Evolutionary conservation across 53 echinoderm and acorn worm species (phyloP).

Genomic region (Henricia sp.): DNA sequence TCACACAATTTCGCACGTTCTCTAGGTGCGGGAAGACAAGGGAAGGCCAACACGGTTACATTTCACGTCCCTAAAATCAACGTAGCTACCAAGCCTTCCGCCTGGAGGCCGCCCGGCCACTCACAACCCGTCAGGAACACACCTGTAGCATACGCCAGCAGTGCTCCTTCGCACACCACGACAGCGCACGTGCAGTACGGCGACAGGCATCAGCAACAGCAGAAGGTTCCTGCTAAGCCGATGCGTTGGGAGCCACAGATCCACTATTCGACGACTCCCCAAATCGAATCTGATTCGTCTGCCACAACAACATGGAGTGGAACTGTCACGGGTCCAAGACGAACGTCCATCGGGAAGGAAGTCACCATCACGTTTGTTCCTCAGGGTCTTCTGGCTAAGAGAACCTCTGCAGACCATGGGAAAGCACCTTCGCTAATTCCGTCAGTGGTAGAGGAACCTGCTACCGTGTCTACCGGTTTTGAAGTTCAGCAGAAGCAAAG

Average conservation of each 20-base stretch:
- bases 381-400: slow-evolving; percentile 11
- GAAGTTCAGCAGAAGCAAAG: slow-evolving; percentile 2
- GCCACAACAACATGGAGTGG: slow-evolving; percentile 49
- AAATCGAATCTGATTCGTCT: not conserved
- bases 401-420: slow-evolving; percentile 16
- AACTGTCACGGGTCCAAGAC: slow-evolving; percentile 31
- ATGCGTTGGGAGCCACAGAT: slow-evolving; percentile 61
- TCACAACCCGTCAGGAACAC: slow-evolving; percentile 37
- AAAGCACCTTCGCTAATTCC: not conserved
- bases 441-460: slow-evolving; percentile 19
- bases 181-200: slow-evolving; percentile 28
- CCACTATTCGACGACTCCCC: slow-evolving; percentile 36
- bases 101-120: slow-evolving; percentile 32
- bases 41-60: slow-evolving; percentile 9
- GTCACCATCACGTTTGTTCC: slow-evolving; percentile 66
- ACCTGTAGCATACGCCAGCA: slow-evolving; percentile 27
- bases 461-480: not conserved
- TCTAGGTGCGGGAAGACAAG: slow-evolving; percentile 11
- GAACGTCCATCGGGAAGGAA: slow-evolving; percentile 53
- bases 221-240: slow-evolving; percentile 20
- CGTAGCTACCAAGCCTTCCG: slow-evolving; percentile 46
- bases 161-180: slow-evolving; percentile 28
- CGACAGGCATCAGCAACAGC: slow-evolving; percentile 13
- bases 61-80: slow-evolving; percentile 52
- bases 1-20: slow-evolving; percentile 25